phyloP scores from a whole-genome alignment of 2,888 invertebrate genomes.

The Cybosia mesomella region DNA sequence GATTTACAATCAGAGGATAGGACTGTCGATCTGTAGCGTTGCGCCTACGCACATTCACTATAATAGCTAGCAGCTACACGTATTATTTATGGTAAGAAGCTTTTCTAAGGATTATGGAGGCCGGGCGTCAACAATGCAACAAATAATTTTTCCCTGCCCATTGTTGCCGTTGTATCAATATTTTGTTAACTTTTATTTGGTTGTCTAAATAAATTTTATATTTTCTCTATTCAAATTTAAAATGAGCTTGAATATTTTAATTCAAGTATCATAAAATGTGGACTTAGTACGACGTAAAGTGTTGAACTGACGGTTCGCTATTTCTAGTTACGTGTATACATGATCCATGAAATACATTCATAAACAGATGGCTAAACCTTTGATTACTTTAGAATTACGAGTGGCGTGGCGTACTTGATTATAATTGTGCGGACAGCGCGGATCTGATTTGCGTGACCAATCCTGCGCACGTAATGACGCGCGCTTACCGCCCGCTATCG shows the following conservation, averaged over 20 bases:
- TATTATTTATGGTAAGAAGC: constrained; percentile 87
- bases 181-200: constrained; percentile 59
- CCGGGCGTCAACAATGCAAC: constrained; percentile 81
- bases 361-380: constrained; percentile 77
- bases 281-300: constrained; percentile 55
- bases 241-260: constrained; percentile 53
- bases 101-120: constrained; percentile 83
- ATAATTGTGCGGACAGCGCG: constrained; percentile 84
- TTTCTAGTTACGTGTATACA: constrained; percentile 50
- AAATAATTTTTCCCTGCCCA: constrained; percentile 65
- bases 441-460: constrained; percentile 85
- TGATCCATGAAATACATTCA: constrained; percentile 59
- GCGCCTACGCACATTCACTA: constrained; percentile 80
- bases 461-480: constrained; percentile 78
- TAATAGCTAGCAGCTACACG: constrained; percentile 83
- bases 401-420: constrained; percentile 79
- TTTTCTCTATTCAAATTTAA: constrained; percentile 46
- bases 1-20: constrained; percentile 86
- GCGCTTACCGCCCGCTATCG: constrained; percentile 70
- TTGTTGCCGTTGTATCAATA: constrained; percentile 59
- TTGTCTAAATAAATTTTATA: constrained; percentile 52
- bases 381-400: constrained; percentile 86
- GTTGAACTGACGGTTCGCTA: constrained; percentile 48
- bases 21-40: constrained; percentile 79
- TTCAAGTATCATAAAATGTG: constrained; percentile 49